Percentiles rank a stretch among this genome's conserved stretches.
phyloP scores from a whole-genome alignment of 2,888 invertebrate genomes.

The Acanthosepion esculentum region DNA sequence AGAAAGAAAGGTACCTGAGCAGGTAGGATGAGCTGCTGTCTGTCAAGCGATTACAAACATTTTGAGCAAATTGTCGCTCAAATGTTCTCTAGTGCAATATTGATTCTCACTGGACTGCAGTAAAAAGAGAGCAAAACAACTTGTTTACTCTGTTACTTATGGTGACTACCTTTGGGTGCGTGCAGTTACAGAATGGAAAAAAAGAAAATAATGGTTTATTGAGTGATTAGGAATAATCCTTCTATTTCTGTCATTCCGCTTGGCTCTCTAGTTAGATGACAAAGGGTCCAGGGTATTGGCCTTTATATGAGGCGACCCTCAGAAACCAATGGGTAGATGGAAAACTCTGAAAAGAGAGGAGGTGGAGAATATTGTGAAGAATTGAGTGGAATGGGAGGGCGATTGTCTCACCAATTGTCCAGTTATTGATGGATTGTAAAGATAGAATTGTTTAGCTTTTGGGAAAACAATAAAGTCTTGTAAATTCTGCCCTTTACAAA shows the following conservation, averaged over 20 bases:
- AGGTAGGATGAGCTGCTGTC: background rate
- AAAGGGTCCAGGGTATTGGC: background rate
- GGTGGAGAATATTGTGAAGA: constrained; percentile 7
- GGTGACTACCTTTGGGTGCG: background rate
- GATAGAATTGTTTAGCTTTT: background rate
- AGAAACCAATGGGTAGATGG: background rate
- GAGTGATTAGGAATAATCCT: constrained; percentile 16
- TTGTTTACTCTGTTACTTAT: background rate
- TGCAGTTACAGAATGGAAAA: background rate
- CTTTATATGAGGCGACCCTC: background rate
- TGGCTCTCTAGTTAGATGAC: background rate
- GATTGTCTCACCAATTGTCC: background rate
- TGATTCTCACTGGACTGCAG: background rate
- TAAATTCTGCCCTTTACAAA: background rate
- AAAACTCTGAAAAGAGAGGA: background rate
- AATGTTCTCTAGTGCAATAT: constrained; percentile 12
- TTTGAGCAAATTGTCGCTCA: background rate
- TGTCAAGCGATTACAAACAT: background rate
- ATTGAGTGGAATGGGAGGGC: background rate
- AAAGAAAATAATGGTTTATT: background rate
- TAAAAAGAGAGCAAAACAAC: background rate
- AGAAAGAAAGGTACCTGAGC: background rate
- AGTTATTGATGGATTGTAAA: background rate
- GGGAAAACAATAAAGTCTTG: background rate
- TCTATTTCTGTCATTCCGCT: background rate